These are phyloP conservation scores for Aromia moschata DNA, from an alignment of 2,888 invertebrate genomes.

Conservation along the genomic window DNA sequence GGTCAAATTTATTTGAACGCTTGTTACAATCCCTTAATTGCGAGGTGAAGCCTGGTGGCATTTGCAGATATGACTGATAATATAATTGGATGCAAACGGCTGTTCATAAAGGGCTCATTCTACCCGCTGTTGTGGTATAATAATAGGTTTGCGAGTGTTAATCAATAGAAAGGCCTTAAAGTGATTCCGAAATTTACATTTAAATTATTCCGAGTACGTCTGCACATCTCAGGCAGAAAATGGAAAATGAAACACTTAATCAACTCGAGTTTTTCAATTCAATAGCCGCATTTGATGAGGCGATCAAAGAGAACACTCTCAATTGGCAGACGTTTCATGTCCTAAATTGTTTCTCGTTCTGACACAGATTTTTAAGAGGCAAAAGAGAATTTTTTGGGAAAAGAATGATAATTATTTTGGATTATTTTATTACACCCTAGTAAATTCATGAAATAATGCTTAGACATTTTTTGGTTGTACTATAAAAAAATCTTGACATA, in stretches of 20 bases:
- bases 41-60: conserved; percentile 29
- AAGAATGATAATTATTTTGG: too few species aligned
- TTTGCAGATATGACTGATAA: conserved; percentile 41
- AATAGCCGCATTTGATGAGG: too few species aligned
- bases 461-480: too few species aligned
- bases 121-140: conserved; percentile 17
- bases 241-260: conserved; percentile 49
- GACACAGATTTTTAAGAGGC: too few species aligned
- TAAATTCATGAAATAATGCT: too few species aligned
- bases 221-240: conserved; percentile 41
- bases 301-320: too few species aligned
- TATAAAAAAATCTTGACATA: too few species aligned
- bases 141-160: conserved; percentile 33
- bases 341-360: too few species aligned
- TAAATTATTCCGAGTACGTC: conserved; percentile 45
- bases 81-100: conserved; percentile 40
- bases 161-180: conserved; percentile 46
- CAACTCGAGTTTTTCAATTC: conserved; percentile 47
- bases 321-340: too few species aligned
- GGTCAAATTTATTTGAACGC: too few species aligned
- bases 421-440: too few species aligned
- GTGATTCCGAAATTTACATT: conserved; percentile 53
- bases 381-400: too few species aligned
- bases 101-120: conserved; percentile 29
- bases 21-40: conserved; percentile 16